phyloP scores from a whole-genome alignment of 2,113 vertebrate genomes.

The Neomonachus schauinslandi region DNA sequence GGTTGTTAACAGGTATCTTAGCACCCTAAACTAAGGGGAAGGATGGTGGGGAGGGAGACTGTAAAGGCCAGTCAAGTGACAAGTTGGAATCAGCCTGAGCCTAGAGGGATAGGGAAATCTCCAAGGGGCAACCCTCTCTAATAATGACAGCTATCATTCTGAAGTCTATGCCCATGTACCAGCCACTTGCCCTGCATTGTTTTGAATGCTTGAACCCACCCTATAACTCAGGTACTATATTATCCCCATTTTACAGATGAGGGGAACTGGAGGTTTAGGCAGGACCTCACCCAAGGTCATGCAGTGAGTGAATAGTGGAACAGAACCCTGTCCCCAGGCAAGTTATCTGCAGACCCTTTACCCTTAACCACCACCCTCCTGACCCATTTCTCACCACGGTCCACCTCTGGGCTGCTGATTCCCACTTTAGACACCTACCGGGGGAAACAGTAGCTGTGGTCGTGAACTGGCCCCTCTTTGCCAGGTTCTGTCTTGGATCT shows the following conservation, averaged over 20 bases:
- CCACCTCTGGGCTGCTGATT: background rate
- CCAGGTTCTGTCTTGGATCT: background rate
- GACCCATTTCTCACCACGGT: background rate
- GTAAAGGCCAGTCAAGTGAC: background rate
- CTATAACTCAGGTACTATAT: background rate
- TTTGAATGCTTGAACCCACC: background rate
- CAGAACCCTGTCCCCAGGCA: background rate
- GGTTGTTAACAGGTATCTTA: background rate
- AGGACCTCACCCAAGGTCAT: background rate
- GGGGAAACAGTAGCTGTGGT: background rate
- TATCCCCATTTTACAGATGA: background rate
- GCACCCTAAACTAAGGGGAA: background rate
- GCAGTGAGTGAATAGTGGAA: too few relatives aligned
- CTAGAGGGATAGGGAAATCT: background rate
- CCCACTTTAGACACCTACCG: background rate
- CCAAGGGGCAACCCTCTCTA: background rate
- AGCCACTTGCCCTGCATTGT: background rate
- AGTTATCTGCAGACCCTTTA: background rate
- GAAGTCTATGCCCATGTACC: background rate
- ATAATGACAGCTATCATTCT: accelerated
- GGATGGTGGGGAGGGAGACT: background rate
- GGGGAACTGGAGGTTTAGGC: background rate
- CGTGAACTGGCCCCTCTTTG: background rate
- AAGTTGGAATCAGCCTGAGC: background rate
- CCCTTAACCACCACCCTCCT: background rate